Conservation (phyloP, 2,797 vertebrate species). For the Odontamblyopus lacepedii region DNA sequence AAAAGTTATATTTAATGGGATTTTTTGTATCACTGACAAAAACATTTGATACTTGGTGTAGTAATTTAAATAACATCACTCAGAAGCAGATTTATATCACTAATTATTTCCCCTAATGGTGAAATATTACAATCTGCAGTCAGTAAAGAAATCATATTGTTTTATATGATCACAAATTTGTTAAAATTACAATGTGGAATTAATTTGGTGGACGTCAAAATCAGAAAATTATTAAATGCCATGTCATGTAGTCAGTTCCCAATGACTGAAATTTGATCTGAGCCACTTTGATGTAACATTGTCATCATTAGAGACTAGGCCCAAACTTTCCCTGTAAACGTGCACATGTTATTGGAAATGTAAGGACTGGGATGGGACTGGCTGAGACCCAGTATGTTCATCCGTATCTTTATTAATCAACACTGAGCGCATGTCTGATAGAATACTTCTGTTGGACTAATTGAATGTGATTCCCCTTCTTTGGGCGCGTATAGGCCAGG, state of each 20-base stretch:
- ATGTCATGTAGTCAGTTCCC: neutral
- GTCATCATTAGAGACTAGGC: slow-evolving; percentile 24
- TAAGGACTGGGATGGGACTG: slow-evolving; percentile 24
- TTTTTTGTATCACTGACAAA: neutral
- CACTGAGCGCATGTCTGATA: slow-evolving; percentile 59
- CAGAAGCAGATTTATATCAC: too few species aligned
- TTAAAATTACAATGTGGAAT: neutral
- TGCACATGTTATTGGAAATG: slow-evolving; percentile 13
- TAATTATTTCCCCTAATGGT: too few species aligned
- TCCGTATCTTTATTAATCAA: slow-evolving; percentile 66
- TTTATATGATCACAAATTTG: too few species aligned
- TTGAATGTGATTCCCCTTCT: slow-evolving; percentile 67
- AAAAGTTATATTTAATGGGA: neutral
- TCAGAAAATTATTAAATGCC: neutral
- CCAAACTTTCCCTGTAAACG: slow-evolving; percentile 20
- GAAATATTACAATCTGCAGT: too few species aligned
- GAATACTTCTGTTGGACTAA: slow-evolving; percentile 64
- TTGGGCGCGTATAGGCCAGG: slow-evolving; percentile 61
- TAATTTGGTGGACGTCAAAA: neutral
- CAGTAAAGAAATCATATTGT: too few species aligned
- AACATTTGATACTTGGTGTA: neutral
- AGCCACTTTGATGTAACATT: neutral
- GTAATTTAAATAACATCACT: too few species aligned
- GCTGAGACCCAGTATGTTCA: slow-evolving; percentile 39
- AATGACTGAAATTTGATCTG: neutral